Evolutionary conservation across 1,140 invertebrate species (phyloP).

Genomic region (Polypedilum vanderplanki): DNA sequence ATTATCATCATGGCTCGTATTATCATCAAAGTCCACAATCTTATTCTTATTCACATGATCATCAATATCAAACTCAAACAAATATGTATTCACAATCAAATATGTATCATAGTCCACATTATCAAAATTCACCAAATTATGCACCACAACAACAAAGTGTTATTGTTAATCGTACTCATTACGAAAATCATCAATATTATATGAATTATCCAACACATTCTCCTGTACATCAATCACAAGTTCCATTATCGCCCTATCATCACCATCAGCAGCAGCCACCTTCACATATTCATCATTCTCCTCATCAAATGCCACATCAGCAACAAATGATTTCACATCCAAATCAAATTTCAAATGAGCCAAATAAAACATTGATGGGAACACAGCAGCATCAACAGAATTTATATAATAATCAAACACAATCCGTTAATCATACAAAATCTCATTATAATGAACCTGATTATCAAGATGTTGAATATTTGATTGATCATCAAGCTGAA

Average conservation of each 20-base stretch:
- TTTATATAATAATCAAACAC: neutral
- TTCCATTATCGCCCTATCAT: neutral
- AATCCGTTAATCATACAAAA: neutral
- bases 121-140: conserved; percentile 19
- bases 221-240: neutral
- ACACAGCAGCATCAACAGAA: neutral
- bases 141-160: neutral
- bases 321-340: neutral
- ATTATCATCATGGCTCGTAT: neutral
- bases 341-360: neutral
- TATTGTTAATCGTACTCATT: neutral
- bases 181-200: conserved; percentile 19
- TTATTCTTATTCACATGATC: neutral
- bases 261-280: neutral
- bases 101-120: conserved; percentile 1
- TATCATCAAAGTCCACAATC: conserved; percentile 16
- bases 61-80: conserved; percentile 6
- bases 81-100: too few species aligned
- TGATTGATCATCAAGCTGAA: conserved; percentile 26
- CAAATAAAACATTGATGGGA: neutral
- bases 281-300: neutral
- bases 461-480: conserved; percentile 24
- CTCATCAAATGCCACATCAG: conserved; percentile 1
- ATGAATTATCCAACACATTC: neutral
- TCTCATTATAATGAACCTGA: neutral